phyloP scores from a whole-genome alignment of 2,113 vertebrate species.

The Lepidothrix coronata region DNA sequence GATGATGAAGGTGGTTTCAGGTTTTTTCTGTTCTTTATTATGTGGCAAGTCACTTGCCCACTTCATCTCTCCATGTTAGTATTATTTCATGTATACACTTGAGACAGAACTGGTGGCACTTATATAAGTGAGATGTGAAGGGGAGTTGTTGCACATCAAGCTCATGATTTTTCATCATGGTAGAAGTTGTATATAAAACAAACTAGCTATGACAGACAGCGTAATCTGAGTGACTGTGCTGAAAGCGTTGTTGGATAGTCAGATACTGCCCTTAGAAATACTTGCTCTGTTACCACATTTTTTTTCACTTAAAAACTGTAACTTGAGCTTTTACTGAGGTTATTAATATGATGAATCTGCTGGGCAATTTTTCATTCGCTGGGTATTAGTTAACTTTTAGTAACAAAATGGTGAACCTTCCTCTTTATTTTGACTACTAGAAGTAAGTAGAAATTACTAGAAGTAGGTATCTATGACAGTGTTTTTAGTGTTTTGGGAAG shows the following conservation, averaged over 20 bases:
- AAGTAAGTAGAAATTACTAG: background rate
- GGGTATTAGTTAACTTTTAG: background rate
- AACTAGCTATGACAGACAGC: background rate
- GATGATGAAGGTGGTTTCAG: background rate
- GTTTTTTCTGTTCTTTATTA: background rate
- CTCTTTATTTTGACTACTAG: background rate
- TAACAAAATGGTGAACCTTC: background rate
- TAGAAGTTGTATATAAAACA: background rate
- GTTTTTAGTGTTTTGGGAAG: background rate
- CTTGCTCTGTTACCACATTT: background rate
- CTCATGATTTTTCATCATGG: background rate
- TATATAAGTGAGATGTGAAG: background rate
- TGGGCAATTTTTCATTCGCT: background rate
- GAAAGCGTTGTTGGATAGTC: background rate
- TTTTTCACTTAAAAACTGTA: background rate
- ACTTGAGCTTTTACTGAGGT: background rate
- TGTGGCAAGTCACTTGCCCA: background rate
- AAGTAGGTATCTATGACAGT: background rate
- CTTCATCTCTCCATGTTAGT: background rate
- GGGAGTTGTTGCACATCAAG: background rate
- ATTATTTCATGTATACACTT: background rate
- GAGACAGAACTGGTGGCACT: background rate
- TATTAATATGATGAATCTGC: background rate
- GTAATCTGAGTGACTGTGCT: background rate
- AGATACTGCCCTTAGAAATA: background rate